These are phyloP conservation scores for Metaphire vulgaris DNA, from an alignment of 1,140 invertebrate genomes.

Conservation along the genomic window DNA sequence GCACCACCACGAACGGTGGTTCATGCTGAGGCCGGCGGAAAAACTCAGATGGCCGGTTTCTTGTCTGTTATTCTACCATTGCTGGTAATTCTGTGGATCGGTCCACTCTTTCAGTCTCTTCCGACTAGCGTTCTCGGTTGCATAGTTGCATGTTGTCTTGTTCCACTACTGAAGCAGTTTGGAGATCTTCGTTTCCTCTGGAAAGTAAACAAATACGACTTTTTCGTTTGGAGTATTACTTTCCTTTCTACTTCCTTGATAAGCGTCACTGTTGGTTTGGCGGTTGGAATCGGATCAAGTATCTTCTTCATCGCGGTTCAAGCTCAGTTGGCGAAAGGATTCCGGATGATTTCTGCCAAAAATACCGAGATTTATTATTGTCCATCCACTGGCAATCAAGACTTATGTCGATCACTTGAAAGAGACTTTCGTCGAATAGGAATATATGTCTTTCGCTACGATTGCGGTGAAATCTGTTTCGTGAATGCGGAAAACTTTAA, in stretches of 20 bases:
- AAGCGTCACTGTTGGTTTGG: slow-evolving; percentile 45
- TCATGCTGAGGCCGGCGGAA: slow-evolving; percentile 36
- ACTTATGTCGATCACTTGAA: neutral
- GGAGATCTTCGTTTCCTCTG: slow-evolving; percentile 41
- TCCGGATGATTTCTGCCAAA: neutral
- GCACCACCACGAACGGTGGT: slow-evolving; percentile 37
- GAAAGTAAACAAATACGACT: slow-evolving; percentile 47
- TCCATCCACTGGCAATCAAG: neutral
- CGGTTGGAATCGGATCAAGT: slow-evolving; percentile 42
- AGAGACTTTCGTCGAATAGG: neutral
- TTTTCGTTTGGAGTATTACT: slow-evolving; percentile 47
- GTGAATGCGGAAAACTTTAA: neutral
- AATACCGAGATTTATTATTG: slow-evolving; percentile 21
- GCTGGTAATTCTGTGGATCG: slow-evolving; percentile 53
- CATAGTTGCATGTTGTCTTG: slow-evolving; percentile 46
- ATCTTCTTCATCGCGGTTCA: slow-evolving; percentile 46
- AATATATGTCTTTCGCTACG: neutral
- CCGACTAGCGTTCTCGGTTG: slow-evolving; percentile 50
- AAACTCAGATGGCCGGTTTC: slow-evolving; percentile 36
- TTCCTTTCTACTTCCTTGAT: slow-evolving; percentile 43
- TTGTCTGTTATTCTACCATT: slow-evolving; percentile 52
- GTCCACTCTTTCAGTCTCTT: slow-evolving; percentile 45
- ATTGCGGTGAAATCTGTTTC: neutral
- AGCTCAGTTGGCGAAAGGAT: slow-evolving; percentile 38
- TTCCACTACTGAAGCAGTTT: slow-evolving; percentile 46